These are phyloP conservation scores for Heterochromis multidens DNA, from an alignment of 2,113 vertebrate genomes.

Conservation along the genomic window DNA sequence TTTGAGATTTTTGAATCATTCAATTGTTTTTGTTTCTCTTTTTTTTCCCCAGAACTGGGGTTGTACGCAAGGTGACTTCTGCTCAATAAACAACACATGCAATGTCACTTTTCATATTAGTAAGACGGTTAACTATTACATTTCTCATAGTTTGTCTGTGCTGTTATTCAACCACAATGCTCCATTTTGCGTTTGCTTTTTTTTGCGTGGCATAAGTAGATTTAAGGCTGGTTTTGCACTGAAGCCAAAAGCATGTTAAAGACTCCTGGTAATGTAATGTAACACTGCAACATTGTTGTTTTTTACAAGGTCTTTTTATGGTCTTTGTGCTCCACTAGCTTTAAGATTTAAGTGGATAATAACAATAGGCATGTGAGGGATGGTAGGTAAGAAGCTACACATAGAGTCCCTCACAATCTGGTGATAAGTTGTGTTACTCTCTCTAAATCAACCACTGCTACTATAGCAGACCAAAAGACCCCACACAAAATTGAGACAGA, in stretches of 20 bases:
- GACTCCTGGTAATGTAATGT: neutral
- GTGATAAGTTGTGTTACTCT: too few species aligned
- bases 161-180: too few species aligned
- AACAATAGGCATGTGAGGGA: neutral
- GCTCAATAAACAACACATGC: neutral
- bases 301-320: slow-evolving; percentile 11
- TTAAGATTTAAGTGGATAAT: neutral
- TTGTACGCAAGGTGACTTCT: neutral
- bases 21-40: neutral
- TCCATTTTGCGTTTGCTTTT: too few species aligned
- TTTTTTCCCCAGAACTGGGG: neutral
- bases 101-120: neutral
- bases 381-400: neutral
- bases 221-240: neutral
- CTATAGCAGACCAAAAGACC: too few species aligned
- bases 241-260: neutral
- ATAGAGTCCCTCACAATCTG: too few species aligned
- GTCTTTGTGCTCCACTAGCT: slow-evolving; percentile 19
- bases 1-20: neutral
- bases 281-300: neutral
- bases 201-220: too few species aligned
- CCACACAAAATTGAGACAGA: too few species aligned
- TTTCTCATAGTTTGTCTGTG: too few species aligned
- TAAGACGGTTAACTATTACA: neutral
- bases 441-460: too few species aligned